A percentile compares a stretch with the other conserved stretches of the same genome.
Evolutionary conservation across 2,888 invertebrate species (phyloP).

Genomic region (Mythimna vitellina): DNA sequence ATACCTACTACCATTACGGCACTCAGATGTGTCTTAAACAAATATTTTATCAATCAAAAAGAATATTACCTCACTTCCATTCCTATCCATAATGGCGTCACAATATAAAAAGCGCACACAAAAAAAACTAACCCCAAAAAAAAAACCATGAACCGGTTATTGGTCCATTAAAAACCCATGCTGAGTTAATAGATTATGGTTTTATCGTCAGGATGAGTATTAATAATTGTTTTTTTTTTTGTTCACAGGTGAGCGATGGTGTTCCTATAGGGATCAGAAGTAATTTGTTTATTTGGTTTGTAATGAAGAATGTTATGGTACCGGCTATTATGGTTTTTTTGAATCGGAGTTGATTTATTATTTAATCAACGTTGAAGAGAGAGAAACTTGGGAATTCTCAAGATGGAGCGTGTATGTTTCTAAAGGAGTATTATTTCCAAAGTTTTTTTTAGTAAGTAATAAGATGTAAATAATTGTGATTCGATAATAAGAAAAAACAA

Average conservation of each 20-base stretch:
- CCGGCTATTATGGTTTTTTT: conserved; percentile 32
- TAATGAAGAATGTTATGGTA: conserved; percentile 34
- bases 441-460: neutral
- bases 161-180: conserved; percentile 57
- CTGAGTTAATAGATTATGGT: conserved; percentile 60
- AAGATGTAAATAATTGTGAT: neutral
- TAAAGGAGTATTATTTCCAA: neutral
- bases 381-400: neutral
- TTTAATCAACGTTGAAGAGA: conserved; percentile 21
- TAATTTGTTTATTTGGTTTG: conserved; percentile 44
- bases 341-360: conserved; percentile 41
- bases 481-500: neutral
- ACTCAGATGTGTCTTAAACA: neutral
- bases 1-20: too few relatives aligned
- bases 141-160: conserved; percentile 39
- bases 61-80: neutral
- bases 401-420: neutral
- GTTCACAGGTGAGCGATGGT: conserved; percentile 73
- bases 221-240: conserved; percentile 69
- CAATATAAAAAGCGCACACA: conserved; percentile 22
- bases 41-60: neutral
- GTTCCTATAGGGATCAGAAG: conserved; percentile 55
- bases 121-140: conserved; percentile 16
- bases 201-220: conserved; percentile 57
- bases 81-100: neutral